Evolutionary conservation across 23 tunicate genomes (phyloP), one percentile per base, ranked within the genome.

Genomic region (Trididemnum miniatum): DNA sequence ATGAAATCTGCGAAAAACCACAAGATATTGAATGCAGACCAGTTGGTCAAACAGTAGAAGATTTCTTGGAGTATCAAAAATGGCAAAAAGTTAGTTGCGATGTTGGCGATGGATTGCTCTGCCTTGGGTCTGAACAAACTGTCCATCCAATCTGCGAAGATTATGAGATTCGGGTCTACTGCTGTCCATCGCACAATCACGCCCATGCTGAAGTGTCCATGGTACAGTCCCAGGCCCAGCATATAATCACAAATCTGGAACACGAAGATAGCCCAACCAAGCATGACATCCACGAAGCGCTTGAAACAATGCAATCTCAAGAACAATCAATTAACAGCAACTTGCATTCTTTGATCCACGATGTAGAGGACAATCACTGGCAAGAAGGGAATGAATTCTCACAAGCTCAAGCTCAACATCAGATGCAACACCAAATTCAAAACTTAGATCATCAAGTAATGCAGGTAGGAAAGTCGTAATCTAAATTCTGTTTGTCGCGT

Each of bases 41-140:
- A 33, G 94, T 80, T 0, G 93, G 93, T n/a, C 76, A 73, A 32
- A 80, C 87, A 23, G 83, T 75, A 28, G 98, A 84, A 22, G 87
- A 80, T 39, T 93, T 93, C 51, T 78, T 26, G 30, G 1, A 33
- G 20, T 35, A 39, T 71, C 89, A 88, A 62, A 36, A 84, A 40
- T 93, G 98, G 98, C 98, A 93, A 65, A 75, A 35, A 51, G 98
- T 93, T 0, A 78, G 66, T 26, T 93, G 98, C 49, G 89, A 93
- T 54, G 80, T 75, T 20, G 51, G 75, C 20, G 27, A 62, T 20
- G 98, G 98, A 1, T 64, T 93, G 37, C 59, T 83, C 26, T 93
- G 98, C 60, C 49, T 50, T 26, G 98, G 93, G 0, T 49, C 65
- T 35, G 52, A 88, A 1, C 98, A 93, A 77, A 85, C 93, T 22